These are phyloP conservation scores for Perizoma affinitatum DNA, from an alignment of 2,888 invertebrate genomes.

Conservation along the genomic window DNA sequence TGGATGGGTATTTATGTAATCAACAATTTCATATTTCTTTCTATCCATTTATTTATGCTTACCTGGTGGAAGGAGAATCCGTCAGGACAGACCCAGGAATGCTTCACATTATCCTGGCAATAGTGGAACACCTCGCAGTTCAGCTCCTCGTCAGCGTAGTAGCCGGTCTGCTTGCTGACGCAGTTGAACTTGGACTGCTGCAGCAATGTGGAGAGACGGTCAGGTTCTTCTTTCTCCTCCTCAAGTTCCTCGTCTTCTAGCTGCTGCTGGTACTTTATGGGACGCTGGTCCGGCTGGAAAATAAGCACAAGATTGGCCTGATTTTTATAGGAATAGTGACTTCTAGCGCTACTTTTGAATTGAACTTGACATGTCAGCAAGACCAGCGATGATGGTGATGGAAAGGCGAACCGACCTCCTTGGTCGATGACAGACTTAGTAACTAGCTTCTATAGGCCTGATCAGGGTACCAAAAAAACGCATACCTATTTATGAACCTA, in stretches of 20 bases:
- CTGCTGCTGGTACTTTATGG: slow-evolving; percentile 59
- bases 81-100: slow-evolving; percentile 97
- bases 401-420: no score
- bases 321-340: no score
- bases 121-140: slow-evolving; percentile 97
- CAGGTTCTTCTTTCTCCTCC: slow-evolving; percentile 93
- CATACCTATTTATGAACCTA: no score
- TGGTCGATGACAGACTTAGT: no score
- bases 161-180: slow-evolving; percentile 91
- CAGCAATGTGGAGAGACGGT: slow-evolving; percentile 90
- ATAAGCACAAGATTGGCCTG: background rate
- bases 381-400: no score
- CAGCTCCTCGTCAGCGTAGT: slow-evolving; percentile 95
- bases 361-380: no score
- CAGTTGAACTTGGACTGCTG: slow-evolving; percentile 94
- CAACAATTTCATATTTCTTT: no score
- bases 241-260: slow-evolving; percentile 82
- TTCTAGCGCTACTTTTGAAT: no score
- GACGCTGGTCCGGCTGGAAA: slow-evolving; percentile 54
- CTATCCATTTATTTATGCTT: slow-evolving; percentile 25
- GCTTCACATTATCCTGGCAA: slow-evolving; percentile 94
- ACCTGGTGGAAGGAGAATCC: slow-evolving; percentile 95
- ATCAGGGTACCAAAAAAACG: no score
- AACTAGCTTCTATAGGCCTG: no score
- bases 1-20: no score